Base-by-base conservation (phyloP, 2,888 invertebrate genomes). In the Stomorhina lunata region DNA sequence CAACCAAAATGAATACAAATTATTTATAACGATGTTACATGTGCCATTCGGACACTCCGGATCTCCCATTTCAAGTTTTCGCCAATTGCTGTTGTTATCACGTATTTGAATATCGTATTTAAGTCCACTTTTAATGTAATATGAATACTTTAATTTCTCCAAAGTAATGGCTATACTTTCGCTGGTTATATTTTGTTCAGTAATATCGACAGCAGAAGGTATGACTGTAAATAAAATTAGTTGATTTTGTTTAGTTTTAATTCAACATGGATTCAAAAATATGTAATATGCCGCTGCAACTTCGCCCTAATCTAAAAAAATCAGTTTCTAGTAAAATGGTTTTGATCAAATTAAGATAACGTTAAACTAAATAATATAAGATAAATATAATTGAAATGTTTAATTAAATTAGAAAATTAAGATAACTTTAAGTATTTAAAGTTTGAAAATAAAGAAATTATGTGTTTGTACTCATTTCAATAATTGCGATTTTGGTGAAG, bases 31-130 rank as follows among this genome's bases (percentile, higher is more conserved):
- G 7, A 82, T 69, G n/a, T 72, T 72, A 29, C 45, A 69, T 12
- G 17, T 69, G 9, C 71, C 77, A 22, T 65, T 61, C 7, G 50
- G 40, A 6, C 48, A 96, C 90, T 93, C 92, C 25, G 91, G 92
- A 22, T 90, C 92, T 34, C 92, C 93, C 27, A 90, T 88, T 1
- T 92, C 91, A 5, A 93, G 91, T 17, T 95, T 93, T 88, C 93
- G 93, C 83, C 95, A 92, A 69, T 45, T 59, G 7, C 55, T 79
- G 1, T 34, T 53, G n/a, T 71, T 65, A 37, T 76, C 79, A 9
- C 68, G 61, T 66, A 86, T 75, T n/a, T 72, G 75, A 27, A 87
- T 85, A 69, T 86, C 84, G 71, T 86, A 87, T 20, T 76, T 65
- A 4, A 87, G 57, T 4, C 84, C 86, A 45, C 9, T 66, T 75